Percentiles rank a stretch among this genome's conserved stretches.
phyloP scores from a whole-genome alignment of 1,140 invertebrate species.

The Rhagoletis zephyria region DNA sequence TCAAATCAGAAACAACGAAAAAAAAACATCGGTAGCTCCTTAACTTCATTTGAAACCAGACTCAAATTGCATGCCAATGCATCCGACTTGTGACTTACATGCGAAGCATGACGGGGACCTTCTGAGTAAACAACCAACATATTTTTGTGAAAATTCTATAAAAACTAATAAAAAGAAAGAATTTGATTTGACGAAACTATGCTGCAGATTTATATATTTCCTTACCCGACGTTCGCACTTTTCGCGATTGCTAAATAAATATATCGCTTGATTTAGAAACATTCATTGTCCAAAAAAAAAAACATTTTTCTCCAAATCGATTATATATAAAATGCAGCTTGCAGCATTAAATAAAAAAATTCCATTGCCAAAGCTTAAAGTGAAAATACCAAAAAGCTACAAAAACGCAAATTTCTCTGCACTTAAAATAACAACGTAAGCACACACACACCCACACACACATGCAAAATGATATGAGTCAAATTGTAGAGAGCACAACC shows the following conservation, averaged over 20 bases:
- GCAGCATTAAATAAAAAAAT: not conserved
- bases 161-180: too few relatives aligned
- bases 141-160: too few relatives aligned
- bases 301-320: not conserved
- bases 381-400: not conserved
- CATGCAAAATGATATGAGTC: not conserved
- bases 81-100: too few relatives aligned
- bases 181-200: too few relatives aligned
- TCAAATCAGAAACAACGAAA: too few relatives aligned
- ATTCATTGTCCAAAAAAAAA: not conserved
- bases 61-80: too few relatives aligned
- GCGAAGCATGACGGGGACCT: too few relatives aligned
- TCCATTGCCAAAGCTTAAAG: conserved; percentile 23
- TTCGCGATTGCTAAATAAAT: not conserved
- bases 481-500: not conserved
- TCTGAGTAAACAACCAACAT: too few relatives aligned
- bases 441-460: not conserved
- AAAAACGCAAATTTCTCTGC: not conserved
- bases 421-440: conserved; percentile 10
- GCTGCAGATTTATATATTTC: not conserved
- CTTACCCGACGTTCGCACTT: not conserved
- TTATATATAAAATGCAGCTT: not conserved
- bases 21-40: too few relatives aligned
- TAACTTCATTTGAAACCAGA: too few relatives aligned
- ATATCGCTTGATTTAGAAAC: not conserved